A percentile compares a stretch with the other conserved stretches of the same genome.
Evolutionary conservation across 2,888 invertebrate species (phyloP).

Genomic region (Parnassius glacialis): DNA sequence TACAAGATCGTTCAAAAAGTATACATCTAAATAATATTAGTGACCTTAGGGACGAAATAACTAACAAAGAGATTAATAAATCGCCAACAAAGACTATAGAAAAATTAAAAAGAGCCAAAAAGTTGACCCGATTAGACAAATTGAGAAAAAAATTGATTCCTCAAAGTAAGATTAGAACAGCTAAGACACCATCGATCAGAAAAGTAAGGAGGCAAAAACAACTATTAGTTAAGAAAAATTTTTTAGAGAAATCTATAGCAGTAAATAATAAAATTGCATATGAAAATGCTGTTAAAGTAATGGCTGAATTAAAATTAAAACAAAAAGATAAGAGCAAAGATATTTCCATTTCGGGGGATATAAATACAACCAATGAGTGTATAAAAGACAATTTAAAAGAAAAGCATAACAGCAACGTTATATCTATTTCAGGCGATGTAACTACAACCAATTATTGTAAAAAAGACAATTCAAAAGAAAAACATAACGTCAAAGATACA

Average conservation of each 20-base stretch:
- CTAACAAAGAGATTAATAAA: conserved; percentile 5
- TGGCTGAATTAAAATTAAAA: conserved; percentile 51
- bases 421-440: conserved; percentile 2
- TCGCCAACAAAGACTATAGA: conserved; percentile 16
- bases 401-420: conserved; percentile 26
- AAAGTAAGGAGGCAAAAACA: conserved; percentile 36
- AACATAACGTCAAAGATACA: conserved; percentile 22
- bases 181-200: conserved; percentile 29
- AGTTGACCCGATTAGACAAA: conserved; percentile 53
- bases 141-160: conserved; percentile 50
- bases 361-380: conserved; percentile 9
- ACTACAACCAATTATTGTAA: conserved; percentile 10
- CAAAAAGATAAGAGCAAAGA: conserved; percentile 31
- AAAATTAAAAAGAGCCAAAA: conserved; percentile 38
- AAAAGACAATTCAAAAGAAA: conserved; percentile 40
- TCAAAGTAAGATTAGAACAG: conserved; percentile 53
- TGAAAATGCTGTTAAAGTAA: conserved; percentile 59
- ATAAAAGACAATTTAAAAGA: conserved; percentile 39
- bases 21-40: neutral
- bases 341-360: conserved; percentile 4
- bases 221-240: conserved; percentile 29
- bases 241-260: conserved; percentile 33
- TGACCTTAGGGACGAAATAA: neutral
- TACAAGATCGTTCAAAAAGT: neutral
- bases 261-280: conserved; percentile 53